These are phyloP conservation scores for Neodiprion lecontei DNA, from an alignment of 1,140 invertebrate species.

Conservation along the genomic window DNA sequence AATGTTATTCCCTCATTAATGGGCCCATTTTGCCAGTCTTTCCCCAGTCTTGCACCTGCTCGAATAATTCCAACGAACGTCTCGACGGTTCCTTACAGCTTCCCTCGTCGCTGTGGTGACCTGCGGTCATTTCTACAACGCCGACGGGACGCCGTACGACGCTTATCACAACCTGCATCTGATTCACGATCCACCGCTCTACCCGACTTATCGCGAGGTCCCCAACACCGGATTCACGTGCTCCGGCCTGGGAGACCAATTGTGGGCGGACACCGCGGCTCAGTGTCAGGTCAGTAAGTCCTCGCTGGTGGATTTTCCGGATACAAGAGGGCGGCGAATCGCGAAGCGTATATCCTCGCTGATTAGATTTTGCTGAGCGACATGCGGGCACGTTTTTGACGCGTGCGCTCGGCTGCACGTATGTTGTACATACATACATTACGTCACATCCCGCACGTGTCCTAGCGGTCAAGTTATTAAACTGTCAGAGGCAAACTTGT, in stretches of 20 bases:
- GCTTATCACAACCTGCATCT: constrained; percentile 65
- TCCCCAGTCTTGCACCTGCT: no score
- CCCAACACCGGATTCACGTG: constrained; percentile 62
- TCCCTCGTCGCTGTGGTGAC: neutral
- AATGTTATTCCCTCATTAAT: no score
- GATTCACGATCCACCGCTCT: constrained; percentile 60
- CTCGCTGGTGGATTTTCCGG: neutral
- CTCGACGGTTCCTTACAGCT: constrained; percentile 9
- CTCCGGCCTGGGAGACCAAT: constrained; percentile 52
- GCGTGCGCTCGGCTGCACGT: no score
- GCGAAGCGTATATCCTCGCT: neutral
- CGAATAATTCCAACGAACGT: no score
- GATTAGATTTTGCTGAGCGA: no score
- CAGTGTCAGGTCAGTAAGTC: constrained; percentile 60
- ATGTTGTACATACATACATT: no score
- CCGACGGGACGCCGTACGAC: constrained; percentile 55
- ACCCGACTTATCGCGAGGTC: constrained; percentile 58
- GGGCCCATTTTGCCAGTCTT: no score
- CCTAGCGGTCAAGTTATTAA: neutral
- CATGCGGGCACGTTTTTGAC: no score
- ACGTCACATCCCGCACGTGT: no score
- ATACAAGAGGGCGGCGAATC: no score
- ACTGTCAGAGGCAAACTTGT: constrained; percentile 8
- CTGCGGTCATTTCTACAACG: constrained; percentile 38
- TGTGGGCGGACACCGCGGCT: constrained; percentile 63